Evolutionary conservation across 2,888 invertebrate species (phyloP), one percentile per base, ranked within the genome.

Genomic region (Carcina quercana): DNA sequence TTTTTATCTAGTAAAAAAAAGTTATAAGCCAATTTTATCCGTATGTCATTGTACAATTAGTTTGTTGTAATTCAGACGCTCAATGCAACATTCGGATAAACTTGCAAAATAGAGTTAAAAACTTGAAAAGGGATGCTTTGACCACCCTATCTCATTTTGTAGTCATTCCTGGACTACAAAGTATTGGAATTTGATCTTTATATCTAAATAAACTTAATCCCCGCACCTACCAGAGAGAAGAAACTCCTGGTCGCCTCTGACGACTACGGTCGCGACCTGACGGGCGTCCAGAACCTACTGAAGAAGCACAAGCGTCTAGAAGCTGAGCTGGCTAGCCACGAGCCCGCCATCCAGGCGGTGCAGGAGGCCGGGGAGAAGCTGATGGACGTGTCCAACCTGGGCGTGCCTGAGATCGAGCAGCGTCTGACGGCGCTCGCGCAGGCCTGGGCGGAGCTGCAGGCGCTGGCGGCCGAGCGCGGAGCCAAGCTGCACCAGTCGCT

Each of bases 281-380:
- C 98, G 3, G 97, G 98, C 20, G 98, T 99, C 0, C 98, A 99
- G 74, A 99, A 99, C 71, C 85, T 99, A 35, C 93, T 96, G 61
- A 98, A 99, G 86, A 99, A 99, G 72, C 99, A 99, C 84, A 98
- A 98, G 79, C 92, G 99, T 5, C 86, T 99, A n/a, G 99, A 99
- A 59, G 96, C 97, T 1, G 99, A 99, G 70, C 85, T 99, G 29
- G 95, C 90, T n/a, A 95, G 95, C 34, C 99, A 99, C 75, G 98
- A 98, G 71, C 98, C 98, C 0, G 95, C 97, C 31, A 97, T 98
- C 45, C 96, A 97, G 73, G 95, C 75, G 2, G 78, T 76, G 36
- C 73, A 80, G 35, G 93, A 93, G 62, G 94, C 94, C 1, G 94
- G 94, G 1, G 94, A 93, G 62, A 95, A 96, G 66, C 85, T 98